Percentiles rank a stretch among this genome's conserved stretches.
phyloP scores from a whole-genome alignment of 2,797 vertebrate genomes.

The Myiotriccus ornatus region DNA sequence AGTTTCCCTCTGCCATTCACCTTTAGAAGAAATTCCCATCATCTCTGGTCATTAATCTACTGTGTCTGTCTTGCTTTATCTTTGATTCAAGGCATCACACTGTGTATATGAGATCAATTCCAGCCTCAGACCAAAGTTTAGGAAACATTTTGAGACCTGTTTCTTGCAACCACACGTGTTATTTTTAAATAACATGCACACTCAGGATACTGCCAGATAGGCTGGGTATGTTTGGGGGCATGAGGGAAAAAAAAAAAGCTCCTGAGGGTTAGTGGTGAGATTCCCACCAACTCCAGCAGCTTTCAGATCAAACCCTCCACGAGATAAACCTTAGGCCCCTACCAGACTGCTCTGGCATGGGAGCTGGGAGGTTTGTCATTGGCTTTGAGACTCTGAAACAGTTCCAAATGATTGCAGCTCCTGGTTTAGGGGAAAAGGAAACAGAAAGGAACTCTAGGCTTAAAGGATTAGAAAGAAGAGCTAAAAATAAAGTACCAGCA shows the following conservation, averaged over 20 bases:
- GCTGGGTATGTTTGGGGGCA: not conserved
- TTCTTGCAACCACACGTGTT: not conserved
- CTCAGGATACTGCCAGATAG: not conserved
- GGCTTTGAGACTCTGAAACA: conserved; percentile 41
- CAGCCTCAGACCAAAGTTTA: not conserved
- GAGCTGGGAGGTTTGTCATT: conserved; percentile 35
- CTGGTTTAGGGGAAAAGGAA: conserved; percentile 53
- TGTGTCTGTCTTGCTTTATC: not conserved
- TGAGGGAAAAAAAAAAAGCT: not conserved
- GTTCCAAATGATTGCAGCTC: conserved; percentile 59
- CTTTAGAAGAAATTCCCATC: not conserved
- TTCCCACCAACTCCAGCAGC: not conserved
- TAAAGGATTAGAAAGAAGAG: conserved; percentile 65
- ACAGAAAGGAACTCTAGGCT: conserved; percentile 42
- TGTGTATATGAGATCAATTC: not conserved
- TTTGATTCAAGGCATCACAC: not conserved
- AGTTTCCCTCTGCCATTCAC: not conserved
- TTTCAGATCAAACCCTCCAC: not conserved
- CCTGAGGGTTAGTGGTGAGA: not conserved
- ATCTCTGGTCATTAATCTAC: too few relatives aligned
- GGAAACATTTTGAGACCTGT: not conserved
- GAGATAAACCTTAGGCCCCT: conserved; percentile 61
- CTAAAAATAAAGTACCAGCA: conserved; percentile 26
- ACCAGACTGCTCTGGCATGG: conserved; percentile 55
- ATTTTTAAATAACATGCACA: not conserved